Conservation (phyloP, 2,797 vertebrate species). For the Molossus alvarezi region DNA sequence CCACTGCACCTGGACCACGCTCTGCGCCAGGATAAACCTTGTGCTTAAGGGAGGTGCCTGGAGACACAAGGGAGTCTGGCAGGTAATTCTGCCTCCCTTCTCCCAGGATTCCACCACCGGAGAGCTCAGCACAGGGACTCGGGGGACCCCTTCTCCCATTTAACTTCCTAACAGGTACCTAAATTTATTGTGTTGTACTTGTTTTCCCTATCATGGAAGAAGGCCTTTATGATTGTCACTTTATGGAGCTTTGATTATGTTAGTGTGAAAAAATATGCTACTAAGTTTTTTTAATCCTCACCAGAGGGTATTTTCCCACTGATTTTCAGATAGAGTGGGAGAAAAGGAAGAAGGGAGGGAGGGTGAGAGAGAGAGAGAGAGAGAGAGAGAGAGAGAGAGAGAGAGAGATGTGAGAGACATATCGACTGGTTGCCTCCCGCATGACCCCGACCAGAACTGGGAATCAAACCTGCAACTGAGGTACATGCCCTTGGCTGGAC, state of each 20-base stretch:
- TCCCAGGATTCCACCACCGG: neutral
- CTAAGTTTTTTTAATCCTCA: neutral
- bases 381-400: no score
- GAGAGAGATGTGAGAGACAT: no score
- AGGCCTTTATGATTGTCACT: neutral
- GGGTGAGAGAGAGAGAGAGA: no score
- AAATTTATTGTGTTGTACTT: slow-evolving; percentile 27
- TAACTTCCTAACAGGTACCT: neutral
- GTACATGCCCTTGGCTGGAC: no score
- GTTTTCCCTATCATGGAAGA: slow-evolving; percentile 4
- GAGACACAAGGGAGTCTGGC: neutral
- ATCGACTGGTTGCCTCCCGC: no score
- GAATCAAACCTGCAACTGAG: no score
- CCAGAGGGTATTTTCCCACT: no score
- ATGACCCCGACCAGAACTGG: no score
- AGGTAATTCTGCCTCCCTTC: neutral
- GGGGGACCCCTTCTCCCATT: neutral
- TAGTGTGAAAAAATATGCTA: neutral
- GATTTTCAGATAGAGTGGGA: no score
- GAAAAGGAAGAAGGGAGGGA: no score
- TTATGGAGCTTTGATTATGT: slow-evolving; percentile 50
- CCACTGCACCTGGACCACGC: neutral
- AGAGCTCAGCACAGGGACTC: neutral
- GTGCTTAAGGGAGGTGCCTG: neutral
- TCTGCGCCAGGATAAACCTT: neutral